Evolutionary conservation across 2,797 vertebrate species (phyloP).

Genomic region (Leptoclinus maculatus): DNA sequence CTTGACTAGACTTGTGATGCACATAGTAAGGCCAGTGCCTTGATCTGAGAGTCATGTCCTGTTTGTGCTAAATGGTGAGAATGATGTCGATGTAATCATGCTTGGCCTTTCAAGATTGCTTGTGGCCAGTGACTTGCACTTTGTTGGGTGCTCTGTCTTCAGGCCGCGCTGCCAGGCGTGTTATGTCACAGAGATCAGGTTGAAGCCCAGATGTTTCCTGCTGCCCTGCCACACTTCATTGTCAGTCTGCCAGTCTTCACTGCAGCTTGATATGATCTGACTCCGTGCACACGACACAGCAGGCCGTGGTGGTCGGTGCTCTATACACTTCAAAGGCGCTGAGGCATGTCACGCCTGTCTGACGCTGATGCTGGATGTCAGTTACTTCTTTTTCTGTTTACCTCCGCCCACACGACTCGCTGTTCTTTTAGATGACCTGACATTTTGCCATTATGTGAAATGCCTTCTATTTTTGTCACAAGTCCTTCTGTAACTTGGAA

Average conservation of each 20-base stretch:
- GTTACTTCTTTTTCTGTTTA: slow-evolving; percentile 45
- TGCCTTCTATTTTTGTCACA: slow-evolving; percentile 42
- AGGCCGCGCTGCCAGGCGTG: slow-evolving; percentile 57
- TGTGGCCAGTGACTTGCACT: slow-evolving; percentile 52
- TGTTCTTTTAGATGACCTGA: slow-evolving; percentile 55
- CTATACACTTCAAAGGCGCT: slow-evolving; percentile 33
- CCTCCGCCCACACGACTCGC: slow-evolving; percentile 31
- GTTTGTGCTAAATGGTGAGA: slow-evolving; percentile 53
- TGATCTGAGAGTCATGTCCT: slow-evolving; percentile 40
- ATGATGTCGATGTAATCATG: slow-evolving; percentile 51
- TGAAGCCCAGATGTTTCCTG: slow-evolving; percentile 70
- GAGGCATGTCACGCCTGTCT: slow-evolving; percentile 43
- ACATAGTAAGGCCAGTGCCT: slow-evolving; percentile 38
- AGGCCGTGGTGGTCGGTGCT: not conserved
- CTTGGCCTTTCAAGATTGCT: slow-evolving; percentile 71
- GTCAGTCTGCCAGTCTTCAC: slow-evolving; percentile 59
- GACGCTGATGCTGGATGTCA: slow-evolving; percentile 72
- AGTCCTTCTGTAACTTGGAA: slow-evolving; percentile 7
- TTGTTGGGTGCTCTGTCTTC: slow-evolving; percentile 29
- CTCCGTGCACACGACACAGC: slow-evolving; percentile 40
- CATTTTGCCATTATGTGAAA: slow-evolving; percentile 51
- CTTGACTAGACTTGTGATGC: slow-evolving; percentile 34
- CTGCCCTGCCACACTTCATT: slow-evolving; percentile 71
- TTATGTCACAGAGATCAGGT: slow-evolving; percentile 72
- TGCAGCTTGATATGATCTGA: slow-evolving; percentile 72